These are phyloP conservation scores for Pimpla rufipes DNA, from an alignment of 2,888 invertebrate species.

Conservation along the genomic window DNA sequence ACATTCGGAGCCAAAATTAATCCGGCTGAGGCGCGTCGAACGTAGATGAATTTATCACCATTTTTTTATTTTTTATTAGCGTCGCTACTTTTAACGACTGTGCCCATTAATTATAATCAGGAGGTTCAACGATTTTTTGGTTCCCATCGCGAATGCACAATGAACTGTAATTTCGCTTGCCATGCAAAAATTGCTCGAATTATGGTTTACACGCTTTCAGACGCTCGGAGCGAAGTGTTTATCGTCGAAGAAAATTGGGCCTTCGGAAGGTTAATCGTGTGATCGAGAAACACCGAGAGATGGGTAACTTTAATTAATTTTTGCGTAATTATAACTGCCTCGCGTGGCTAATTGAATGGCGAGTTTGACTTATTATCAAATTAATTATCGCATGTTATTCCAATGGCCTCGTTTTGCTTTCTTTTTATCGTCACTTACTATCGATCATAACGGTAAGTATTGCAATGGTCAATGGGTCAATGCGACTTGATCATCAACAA, in stretches of 20 bases:
- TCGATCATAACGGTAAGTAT: not conserved
- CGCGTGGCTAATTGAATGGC: not conserved
- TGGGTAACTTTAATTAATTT: not conserved
- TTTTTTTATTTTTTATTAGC: not conserved
- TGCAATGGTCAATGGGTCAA: not conserved
- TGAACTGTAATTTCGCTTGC: not conserved
- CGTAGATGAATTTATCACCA: not conserved
- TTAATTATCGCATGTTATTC: not conserved
- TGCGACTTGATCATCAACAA: not conserved
- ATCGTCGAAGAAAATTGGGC: not conserved
- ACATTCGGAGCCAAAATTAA: conserved; percentile 11
- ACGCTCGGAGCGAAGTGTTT: not conserved
- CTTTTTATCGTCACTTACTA: not conserved
- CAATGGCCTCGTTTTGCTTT: not conserved
- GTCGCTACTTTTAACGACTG: no score
- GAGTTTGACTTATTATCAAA: not conserved
- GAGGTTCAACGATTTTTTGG: not conserved
- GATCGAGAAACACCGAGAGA: not conserved
- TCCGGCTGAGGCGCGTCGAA: not conserved
- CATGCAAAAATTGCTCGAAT: not conserved
- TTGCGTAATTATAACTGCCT: not conserved
- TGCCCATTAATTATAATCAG: not conserved
- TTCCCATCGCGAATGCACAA: conserved; percentile 3
- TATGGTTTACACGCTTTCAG: not conserved
- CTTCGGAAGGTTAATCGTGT: not conserved